These are phyloP conservation scores for Ochlodes sylvanus DNA, from an alignment of 2,888 invertebrate genomes.

Conservation along the genomic window DNA sequence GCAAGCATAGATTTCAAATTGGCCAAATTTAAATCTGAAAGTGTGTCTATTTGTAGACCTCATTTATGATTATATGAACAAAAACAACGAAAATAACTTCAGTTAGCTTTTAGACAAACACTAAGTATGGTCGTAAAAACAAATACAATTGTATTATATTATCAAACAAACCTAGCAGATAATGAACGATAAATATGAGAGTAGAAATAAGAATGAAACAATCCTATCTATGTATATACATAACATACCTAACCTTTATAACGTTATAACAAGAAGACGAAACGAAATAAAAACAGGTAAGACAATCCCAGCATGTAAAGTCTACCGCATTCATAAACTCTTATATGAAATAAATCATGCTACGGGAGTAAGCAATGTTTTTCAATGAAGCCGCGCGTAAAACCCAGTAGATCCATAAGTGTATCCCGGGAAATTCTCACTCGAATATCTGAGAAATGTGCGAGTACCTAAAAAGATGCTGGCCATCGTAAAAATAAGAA, in stretches of 20 bases:
- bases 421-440: conserved; percentile 33
- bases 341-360: conserved; percentile 29
- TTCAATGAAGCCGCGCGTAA: conserved; percentile 27
- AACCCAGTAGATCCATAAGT: conserved; percentile 30
- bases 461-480: conserved; percentile 7
- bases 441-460: conserved; percentile 28
- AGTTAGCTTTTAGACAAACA: no score
- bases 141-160: no score
- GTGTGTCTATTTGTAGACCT: no score
- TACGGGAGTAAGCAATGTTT: conserved; percentile 31
- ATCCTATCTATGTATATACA: not conserved
- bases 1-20: no score
- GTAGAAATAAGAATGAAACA: not conserved
- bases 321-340: conserved; percentile 26
- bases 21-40: no score
- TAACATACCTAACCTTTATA: not conserved
- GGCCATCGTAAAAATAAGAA: conserved; percentile 30
- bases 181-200: not conserved
- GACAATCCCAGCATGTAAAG: conserved; percentile 8
- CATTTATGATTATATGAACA: no score
- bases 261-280: not conserved
- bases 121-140: no score
- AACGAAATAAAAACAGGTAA: conserved; percentile 11
- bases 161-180: not conserved
- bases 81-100: no score